These are phyloP conservation scores for Cantharis lateralis DNA, from an alignment of 2,888 invertebrate species.

Conservation along the genomic window DNA sequence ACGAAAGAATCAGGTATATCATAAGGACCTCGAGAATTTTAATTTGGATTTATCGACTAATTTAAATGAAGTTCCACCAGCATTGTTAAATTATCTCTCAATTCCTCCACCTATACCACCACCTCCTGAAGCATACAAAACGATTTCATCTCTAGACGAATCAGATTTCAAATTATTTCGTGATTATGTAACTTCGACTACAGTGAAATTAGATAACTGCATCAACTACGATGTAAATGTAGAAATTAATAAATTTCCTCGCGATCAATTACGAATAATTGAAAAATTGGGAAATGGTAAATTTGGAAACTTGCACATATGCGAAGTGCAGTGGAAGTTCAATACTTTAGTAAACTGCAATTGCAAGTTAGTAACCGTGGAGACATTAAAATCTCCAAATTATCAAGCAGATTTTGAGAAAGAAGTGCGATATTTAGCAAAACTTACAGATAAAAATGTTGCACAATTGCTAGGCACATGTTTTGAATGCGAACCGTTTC, in stretches of 20 bases:
- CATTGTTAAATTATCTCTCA: constrained; percentile 61
- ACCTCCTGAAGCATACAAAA: constrained; percentile 69
- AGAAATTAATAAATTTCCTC: constrained; percentile 67
- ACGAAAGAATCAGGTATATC: constrained; percentile 60
- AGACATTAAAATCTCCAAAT: constrained; percentile 67
- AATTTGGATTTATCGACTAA: constrained; percentile 45
- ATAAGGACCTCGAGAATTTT: constrained; percentile 59
- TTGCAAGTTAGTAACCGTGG: constrained; percentile 70
- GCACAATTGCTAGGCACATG: constrained; percentile 75
- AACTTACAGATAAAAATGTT: constrained; percentile 73
- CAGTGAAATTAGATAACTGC: constrained; percentile 58
- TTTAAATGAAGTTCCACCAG: constrained; percentile 55
- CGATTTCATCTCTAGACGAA: constrained; percentile 52
- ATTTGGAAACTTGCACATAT: constrained; percentile 75
- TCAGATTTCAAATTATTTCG: constrained; percentile 51
- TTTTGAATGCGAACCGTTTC: constrained; percentile 72
- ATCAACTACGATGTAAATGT: constrained; percentile 59
- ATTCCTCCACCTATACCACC: constrained; percentile 70
- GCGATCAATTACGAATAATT: constrained; percentile 73
- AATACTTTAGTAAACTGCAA: constrained; percentile 40
- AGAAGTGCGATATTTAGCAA: constrained; percentile 72
- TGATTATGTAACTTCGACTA: constrained; percentile 49
- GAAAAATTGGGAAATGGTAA: constrained; percentile 78
- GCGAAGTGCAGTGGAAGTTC: constrained; percentile 57
- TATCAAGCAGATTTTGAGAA: constrained; percentile 72